A percentile compares a stretch with the other conserved stretches of the same genome.
phyloP scores from a whole-genome alignment of 2,113 vertebrate species.

The Amphilophus citrinellus region DNA sequence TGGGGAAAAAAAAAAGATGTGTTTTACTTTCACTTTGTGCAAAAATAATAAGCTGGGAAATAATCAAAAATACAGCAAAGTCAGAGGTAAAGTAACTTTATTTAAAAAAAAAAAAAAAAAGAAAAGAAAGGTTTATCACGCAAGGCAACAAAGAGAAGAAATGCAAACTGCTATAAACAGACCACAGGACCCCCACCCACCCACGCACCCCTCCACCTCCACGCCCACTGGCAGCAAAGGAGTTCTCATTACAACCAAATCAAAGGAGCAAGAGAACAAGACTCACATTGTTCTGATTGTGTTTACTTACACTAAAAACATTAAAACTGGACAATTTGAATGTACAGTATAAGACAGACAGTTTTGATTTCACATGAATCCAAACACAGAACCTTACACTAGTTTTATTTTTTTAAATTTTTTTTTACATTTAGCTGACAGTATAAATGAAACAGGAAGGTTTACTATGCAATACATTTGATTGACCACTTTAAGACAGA shows the following conservation, averaged over 20 bases:
- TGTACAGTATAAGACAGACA: slow-evolving; percentile 76
- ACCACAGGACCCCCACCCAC: slow-evolving; percentile 81
- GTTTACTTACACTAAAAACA: slow-evolving; percentile 77
- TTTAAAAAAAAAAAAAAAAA: slow-evolving; percentile 64
- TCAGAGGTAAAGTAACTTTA: slow-evolving; percentile 88
- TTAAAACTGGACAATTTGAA: slow-evolving; percentile 71
- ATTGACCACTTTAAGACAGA: slow-evolving; percentile 75
- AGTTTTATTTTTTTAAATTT: slow-evolving; percentile 64
- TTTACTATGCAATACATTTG: slow-evolving; percentile 73
- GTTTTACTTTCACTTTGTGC: neutral
- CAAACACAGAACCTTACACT: slow-evolving; percentile 71
- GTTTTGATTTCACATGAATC: slow-evolving; percentile 74
- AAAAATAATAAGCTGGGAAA: neutral
- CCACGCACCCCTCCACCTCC: neutral
- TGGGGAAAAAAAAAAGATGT: no score
- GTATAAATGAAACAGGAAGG: slow-evolving; percentile 73
- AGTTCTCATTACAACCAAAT: slow-evolving; percentile 92
- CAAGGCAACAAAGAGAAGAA: slow-evolving; percentile 90
- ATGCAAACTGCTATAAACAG: slow-evolving; percentile 93
- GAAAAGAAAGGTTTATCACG: slow-evolving; percentile 89
- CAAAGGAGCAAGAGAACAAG: slow-evolving; percentile 82
- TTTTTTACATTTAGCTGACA: slow-evolving; percentile 65
- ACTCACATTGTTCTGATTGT: slow-evolving; percentile 77
- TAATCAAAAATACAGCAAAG: slow-evolving; percentile 14
- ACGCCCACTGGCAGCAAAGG: slow-evolving; percentile 83